These are phyloP conservation scores for Dasyurus viverrinus DNA, from an alignment of 2,113 vertebrate genomes.

Conservation along the genomic window DNA sequence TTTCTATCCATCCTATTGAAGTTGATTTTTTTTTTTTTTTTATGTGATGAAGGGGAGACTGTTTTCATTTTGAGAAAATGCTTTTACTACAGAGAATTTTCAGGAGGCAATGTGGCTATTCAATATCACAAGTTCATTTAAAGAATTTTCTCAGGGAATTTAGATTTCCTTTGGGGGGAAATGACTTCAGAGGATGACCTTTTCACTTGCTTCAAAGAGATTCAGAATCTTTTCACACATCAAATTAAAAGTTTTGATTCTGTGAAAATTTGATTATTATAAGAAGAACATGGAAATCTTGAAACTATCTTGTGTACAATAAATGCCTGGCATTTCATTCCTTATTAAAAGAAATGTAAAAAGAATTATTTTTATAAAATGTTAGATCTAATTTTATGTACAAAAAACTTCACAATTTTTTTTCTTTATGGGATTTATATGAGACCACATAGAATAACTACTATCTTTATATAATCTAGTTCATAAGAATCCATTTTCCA, in stretches of 20 bases:
- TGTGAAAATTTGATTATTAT: not conserved
- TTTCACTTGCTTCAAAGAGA: slow-evolving; percentile 44
- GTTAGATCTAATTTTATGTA: not conserved
- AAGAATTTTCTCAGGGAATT: slow-evolving; percentile 70
- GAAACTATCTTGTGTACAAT: not conserved
- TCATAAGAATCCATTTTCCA: not conserved
- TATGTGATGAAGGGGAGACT: slow-evolving; percentile 19
- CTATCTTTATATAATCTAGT: not conserved
- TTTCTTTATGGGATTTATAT: not conserved
- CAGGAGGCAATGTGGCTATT: slow-evolving; percentile 49
- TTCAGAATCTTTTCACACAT: slow-evolving; percentile 57
- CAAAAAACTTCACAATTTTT: not conserved
- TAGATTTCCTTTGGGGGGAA: slow-evolving; percentile 52
- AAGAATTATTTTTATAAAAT: not conserved
- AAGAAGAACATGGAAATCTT: not conserved
- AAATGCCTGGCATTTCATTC: not conserved
- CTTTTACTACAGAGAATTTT: slow-evolving; percentile 58
- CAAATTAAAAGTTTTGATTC: slow-evolving; percentile 48
- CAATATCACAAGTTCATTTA: slow-evolving; percentile 55
- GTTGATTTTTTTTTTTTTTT: slow-evolving; percentile 26
- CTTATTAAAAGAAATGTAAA: not conserved
- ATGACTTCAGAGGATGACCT: slow-evolving; percentile 58
- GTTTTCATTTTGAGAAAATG: slow-evolving; percentile 44
- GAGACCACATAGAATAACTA: not conserved
- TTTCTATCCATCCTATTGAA: slow-evolving; percentile 50